Evolutionary conservation across 2,888 invertebrate genomes (phyloP), one percentile per base, ranked within the genome.

Genomic region (Cataglyphis altisquamis): DNA sequence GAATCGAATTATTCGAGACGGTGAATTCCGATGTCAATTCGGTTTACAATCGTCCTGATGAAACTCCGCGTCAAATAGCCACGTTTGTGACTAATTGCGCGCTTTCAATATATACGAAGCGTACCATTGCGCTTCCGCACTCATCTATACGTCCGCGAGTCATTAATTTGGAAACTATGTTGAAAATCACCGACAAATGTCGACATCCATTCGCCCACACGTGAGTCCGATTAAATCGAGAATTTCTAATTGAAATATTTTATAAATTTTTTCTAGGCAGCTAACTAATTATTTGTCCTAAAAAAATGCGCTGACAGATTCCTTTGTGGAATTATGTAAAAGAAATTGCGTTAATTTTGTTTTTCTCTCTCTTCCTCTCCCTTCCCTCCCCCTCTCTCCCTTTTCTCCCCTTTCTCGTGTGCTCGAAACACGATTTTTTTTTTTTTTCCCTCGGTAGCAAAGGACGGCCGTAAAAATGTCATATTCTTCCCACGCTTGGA

Each of bases 1-100:
- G 39, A 80, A 72, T 80, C 60, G 60, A 72, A 80, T 80, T 80
- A 80, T 80, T 32, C 74, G 74, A 80, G 78, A 80, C 60, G 78
- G 32, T 73, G 73, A 80, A 80, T 73, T 73, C 25, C 78, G 45
- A 72, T 80, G 60, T 80, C 45, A 52, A 52, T 52, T n/a, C 45
- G 41, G 78, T 57, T 78, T 60, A 78, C 78, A 80, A 80, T 80
- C 57, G 60, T 73, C n/a, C 74, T 80, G 73, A 80, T 80, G 73
- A 80, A 73, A 80, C 57, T 21, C 10, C 45, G 25, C 73, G 2
- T 12, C 60, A 73, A 80, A 80, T 80, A 80, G 73, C 78, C 60
- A 45, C 77, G 77, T 77, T 77, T 77, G 77, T 77, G 55, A 41
- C 41, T 60, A 80, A 80, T 73, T 80, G 78, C 73, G 32, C 73